Percentiles rank a stretch among this genome's conserved stretches.
These are phyloP conservation scores for Asteroscopus sphinx DNA, from an alignment of 2,888 invertebrate genomes.

Conservation along the genomic window DNA sequence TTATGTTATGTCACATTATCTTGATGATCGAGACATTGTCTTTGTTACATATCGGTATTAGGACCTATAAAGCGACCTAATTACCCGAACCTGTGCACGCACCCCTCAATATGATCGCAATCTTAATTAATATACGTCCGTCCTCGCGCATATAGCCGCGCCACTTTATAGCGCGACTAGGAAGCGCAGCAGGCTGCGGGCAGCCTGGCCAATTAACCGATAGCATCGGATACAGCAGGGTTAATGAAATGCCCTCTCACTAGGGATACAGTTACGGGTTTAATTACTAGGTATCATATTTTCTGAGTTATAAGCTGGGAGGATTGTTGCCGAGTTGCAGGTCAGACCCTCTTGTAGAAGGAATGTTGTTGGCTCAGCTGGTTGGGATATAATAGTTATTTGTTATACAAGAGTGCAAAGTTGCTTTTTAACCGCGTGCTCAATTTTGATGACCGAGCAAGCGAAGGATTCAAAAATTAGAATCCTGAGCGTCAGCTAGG, in stretches of 20 bases:
- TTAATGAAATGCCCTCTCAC: constrained; percentile 59
- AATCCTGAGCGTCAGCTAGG: too few species aligned
- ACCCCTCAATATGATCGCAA: constrained; percentile 40
- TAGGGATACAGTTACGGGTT: constrained; percentile 49
- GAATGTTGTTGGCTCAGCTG: too few species aligned
- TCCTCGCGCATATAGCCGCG: constrained; percentile 35
- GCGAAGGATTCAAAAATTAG: too few species aligned
- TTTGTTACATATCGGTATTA: too few species aligned
- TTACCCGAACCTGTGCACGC: constrained; percentile 34
- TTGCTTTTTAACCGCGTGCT: too few species aligned
- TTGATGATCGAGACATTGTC: too few species aligned
- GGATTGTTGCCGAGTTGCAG: constrained; percentile 4
- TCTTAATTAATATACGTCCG: constrained; percentile 51
- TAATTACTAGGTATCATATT: constrained; percentile 58
- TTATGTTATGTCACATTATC: too few species aligned
- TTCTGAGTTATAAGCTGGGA: constrained; percentile 50
- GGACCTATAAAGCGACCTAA: constrained; percentile 27
- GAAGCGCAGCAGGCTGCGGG: constrained; percentile 45
- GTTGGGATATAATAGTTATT: too few species aligned
- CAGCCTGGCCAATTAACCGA: constrained; percentile 53
- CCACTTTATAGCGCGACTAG: constrained; percentile 38
- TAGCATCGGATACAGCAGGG: constrained; percentile 49
- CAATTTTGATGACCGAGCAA: too few species aligned
- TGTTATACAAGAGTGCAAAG: too few species aligned
- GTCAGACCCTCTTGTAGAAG: constrained; percentile 5